Base-by-base conservation (phyloP, 2,797 vertebrate species). In the Falco concolor region DNA sequence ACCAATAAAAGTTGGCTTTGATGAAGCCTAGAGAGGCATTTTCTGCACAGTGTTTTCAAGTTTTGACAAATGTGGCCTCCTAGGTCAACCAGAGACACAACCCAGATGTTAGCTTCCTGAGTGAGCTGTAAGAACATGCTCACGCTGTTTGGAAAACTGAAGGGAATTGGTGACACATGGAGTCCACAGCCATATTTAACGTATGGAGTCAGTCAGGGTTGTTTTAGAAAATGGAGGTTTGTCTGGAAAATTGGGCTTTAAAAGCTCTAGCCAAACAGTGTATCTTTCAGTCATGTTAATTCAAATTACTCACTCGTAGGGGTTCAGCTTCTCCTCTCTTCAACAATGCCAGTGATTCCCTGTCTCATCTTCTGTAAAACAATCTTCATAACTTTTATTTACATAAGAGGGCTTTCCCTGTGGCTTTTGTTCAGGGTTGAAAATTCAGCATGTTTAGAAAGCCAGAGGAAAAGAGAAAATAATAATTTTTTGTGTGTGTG, bases 51-150 rank as follows among this genome's bases (percentile, higher is more conserved):
- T 3, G 5, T 63, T 96, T 95, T 96, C 91, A 88, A 85, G 88
- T 94, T 96, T 90, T 95, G 81, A 92, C 86, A 91, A 95, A 96
- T 80, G 80, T 70, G 81, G 86, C 60, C 88, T 95, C 64, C 65
- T 90, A 90, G 88, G 94, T 94, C 93, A 96, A 96, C 81, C 1
- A 11, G 89, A 97, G 96, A 95, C 64, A 28, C 56, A 85, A 82
- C n/a, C 67, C 94, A 95, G 80, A 92, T 93, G 87, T 92, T 83
- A 57, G 34, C 68, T 80, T 89, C 78, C 90, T 4, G 4, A 50
- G 70, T 14, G 87, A 91, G 50, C 82, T 89, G 60, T 76, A 92
- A 83, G 89, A 96, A 93, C 90, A 87, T 30, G 78, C 79, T 89
- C 72, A 74, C 0, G 1, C 50, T 53, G 49, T 80, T 77, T 6